Evolutionary conservation across 2,888 invertebrate genomes (phyloP).

Genomic region (Gisinianus flammeolus): DNA sequence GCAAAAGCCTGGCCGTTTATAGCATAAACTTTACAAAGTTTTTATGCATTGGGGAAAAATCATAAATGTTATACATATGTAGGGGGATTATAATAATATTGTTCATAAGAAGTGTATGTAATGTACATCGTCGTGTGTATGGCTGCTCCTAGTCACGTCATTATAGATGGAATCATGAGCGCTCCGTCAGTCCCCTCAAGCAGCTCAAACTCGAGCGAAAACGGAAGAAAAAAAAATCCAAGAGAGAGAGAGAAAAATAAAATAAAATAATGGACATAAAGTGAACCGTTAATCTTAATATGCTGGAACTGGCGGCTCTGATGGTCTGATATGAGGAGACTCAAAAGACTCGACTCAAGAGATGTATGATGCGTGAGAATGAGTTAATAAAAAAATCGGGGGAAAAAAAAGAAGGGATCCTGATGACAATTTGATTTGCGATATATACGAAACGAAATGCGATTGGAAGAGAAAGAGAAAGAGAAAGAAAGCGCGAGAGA

Average conservation of each 20-base stretch:
- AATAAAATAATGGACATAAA: background rate
- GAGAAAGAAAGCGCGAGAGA: background rate
- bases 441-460: background rate
- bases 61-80: too few relatives aligned
- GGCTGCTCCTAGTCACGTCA: background rate
- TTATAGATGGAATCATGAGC: background rate
- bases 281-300: background rate
- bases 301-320: background rate
- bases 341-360: too few relatives aligned
- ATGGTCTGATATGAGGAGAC: too few relatives aligned
- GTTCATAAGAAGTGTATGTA: background rate
- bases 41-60: too few relatives aligned
- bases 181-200: background rate
- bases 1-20: too few relatives aligned
- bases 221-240: background rate
- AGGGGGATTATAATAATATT: background rate
- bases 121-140: background rate
- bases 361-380: background rate
- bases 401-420: background rate
- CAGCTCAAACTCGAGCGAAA: background rate
- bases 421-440: background rate
- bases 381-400: background rate
- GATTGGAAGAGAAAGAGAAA: constrained; percentile 2
- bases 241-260: background rate
- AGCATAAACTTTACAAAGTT: too few relatives aligned